Evolutionary conservation across 2,797 vertebrate species (phyloP), one percentile per base, ranked within the genome.

Genomic region (Chrysocyon brachyurus): DNA sequence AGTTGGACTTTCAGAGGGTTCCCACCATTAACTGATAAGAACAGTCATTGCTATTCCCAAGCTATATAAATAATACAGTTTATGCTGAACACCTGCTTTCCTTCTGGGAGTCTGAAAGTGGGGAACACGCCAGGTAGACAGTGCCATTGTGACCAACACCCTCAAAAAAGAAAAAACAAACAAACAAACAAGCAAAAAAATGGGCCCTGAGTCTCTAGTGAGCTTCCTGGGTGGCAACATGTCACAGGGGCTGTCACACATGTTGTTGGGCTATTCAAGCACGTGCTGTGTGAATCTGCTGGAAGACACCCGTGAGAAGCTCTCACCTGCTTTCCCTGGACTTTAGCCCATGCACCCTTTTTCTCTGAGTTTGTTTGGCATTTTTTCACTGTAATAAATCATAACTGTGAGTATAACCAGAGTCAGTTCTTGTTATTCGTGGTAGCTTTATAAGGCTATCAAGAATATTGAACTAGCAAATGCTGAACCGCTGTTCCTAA

Each of bases 71-170:
- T 57, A 78, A 56, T 36, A 31, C 2, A 26, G 82, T 87, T 90
- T 64, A 77, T 36, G 57, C 24, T 6, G 21, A 72, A 85, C 17
- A 87, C 26, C 59, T 68, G 89, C 75, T 89, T 84, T 91, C 61
- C 96, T 95, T 94, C 78, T 54, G 16, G 24, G n/a, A 81, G 22
- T 78, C 92, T 81, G 73, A 61, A 88, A 68, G 90, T 33, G 78
- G 72, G 40, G n/a, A 36, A 85, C 3, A 3, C 12, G 61, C 83
- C 64, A 88, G 66, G 87, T 56, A 84, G 61, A 66, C 59, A 46
- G 81, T 16, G 11, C 49, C 57, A 72, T 61, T 15, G 5, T 66
- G 49, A 56, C 31, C 26, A 52, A 70, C 2, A 61, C 40, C 40
- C 21, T 70, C 22, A 26, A 46, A 46, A 46, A 46, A 46, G 40